Evolutionary conservation across 2,888 invertebrate species (phyloP).

Genomic region (Scaptomyza parva): DNA sequence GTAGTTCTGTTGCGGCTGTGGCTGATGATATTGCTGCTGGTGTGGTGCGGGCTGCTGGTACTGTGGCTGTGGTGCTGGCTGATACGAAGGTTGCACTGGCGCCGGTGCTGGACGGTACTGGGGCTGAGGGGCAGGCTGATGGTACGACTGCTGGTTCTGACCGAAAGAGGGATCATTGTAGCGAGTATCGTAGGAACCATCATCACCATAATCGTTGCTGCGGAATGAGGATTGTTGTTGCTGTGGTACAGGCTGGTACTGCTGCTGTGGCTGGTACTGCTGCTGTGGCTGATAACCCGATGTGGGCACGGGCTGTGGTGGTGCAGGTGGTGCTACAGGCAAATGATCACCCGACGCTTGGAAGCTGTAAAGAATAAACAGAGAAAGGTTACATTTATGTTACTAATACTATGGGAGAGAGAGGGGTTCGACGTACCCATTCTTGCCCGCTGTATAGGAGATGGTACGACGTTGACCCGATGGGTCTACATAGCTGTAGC

Average conservation of each 20-base stretch:
- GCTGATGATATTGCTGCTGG: conserved; percentile 78
- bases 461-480: conserved; percentile 92
- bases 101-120: conserved; percentile 79
- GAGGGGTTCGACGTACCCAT: conserved; percentile 86
- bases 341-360: conserved; percentile 93
- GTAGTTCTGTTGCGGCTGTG: conserved; percentile 81
- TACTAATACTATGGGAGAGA: too few relatives aligned
- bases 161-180: conserved; percentile 84
- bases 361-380: conserved; percentile 85
- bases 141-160: conserved; percentile 80
- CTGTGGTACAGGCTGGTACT: conserved; percentile 80
- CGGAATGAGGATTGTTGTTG: conserved; percentile 80
- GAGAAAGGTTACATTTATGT: not conserved
- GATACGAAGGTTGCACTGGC: conserved; percentile 73
- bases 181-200: conserved; percentile 84
- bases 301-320: conserved; percentile 86
- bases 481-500: conserved; percentile 94
- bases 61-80: conserved; percentile 85
- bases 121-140: conserved; percentile 84
- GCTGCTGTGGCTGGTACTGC: conserved; percentile 84
- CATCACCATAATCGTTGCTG: conserved; percentile 81
- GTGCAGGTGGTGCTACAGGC: conserved; percentile 88
- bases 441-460: conserved; percentile 93
- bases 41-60: conserved; percentile 86
- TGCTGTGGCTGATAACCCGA: conserved; percentile 85